phyloP scores from a whole-genome alignment of 2,113 vertebrate genomes.

The Nibea coibor region DNA sequence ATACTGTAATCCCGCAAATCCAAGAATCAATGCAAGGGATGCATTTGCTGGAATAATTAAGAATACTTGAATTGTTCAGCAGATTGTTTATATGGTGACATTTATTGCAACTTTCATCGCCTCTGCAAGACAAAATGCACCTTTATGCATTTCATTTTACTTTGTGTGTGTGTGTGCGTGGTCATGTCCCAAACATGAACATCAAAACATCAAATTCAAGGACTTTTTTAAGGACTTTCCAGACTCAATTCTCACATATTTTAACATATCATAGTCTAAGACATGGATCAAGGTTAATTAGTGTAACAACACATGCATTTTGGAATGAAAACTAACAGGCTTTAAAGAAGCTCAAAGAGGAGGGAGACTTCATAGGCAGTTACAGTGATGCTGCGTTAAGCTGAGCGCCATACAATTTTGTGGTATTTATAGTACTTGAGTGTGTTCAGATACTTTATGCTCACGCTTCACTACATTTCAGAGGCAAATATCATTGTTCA shows the following conservation, averaged over 20 bases:
- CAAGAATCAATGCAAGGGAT: conserved; percentile 18
- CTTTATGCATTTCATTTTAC: neutral
- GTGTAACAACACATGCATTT: too few relatives aligned
- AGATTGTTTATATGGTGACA: conserved; percentile 2
- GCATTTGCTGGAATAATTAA: conserved; percentile 27
- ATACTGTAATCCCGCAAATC: conserved; percentile 45
- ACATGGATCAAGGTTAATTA: too few relatives aligned
- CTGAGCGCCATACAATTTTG: neutral
- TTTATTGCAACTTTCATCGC: conserved; percentile 1
- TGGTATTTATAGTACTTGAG: neutral
- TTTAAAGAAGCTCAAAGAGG: too few relatives aligned
- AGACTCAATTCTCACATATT: too few relatives aligned
- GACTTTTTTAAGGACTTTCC: too few relatives aligned
- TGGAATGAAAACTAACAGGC: too few relatives aligned
- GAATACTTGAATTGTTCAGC: neutral
- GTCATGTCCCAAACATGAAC: neutral
- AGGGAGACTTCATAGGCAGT: too few relatives aligned
- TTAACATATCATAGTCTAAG: too few relatives aligned
- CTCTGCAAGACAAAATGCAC: neutral
- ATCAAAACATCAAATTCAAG: too few relatives aligned
- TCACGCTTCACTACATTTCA: too few relatives aligned
- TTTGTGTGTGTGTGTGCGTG: neutral
- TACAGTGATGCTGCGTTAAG: too few relatives aligned
- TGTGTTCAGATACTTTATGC: neutral
- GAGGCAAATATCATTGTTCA: neutral